These are phyloP conservation scores for Idris sp. DNA, from an alignment of 1,140 invertebrate genomes.

Conservation along the genomic window DNA sequence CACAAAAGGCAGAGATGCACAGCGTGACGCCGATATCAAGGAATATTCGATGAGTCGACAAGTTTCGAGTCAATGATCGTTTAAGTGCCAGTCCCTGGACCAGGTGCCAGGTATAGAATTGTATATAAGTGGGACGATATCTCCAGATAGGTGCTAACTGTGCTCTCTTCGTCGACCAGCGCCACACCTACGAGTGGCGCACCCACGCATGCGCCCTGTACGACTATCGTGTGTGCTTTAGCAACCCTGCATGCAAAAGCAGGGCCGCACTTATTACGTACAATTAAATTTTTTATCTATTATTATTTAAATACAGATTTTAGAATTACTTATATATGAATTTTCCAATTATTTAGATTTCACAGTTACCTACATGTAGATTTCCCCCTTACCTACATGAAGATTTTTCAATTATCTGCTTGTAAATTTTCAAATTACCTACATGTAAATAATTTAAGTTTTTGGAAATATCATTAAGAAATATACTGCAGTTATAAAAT, in stretches of 20 bases:
- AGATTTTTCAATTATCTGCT: too few relatives aligned
- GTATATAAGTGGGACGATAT: conserved; percentile 61
- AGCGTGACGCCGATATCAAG: conserved; percentile 60
- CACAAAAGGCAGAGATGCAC: conserved; percentile 42
- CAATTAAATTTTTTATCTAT: not conserved
- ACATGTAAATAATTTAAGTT: too few relatives aligned
- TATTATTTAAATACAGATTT: too few relatives aligned
- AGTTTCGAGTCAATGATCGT: conserved; percentile 67
- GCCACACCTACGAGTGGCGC: conserved; percentile 44
- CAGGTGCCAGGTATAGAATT: conserved; percentile 62
- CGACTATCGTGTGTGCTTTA: conserved; percentile 20
- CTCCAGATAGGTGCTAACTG: conserved; percentile 64
- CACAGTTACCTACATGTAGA: too few relatives aligned
- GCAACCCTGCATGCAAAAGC: conserved; percentile 20
- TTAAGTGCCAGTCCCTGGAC: conserved; percentile 63
- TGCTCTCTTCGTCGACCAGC: conserved; percentile 51
- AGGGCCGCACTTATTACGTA: conserved; percentile 11
- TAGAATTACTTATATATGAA: too few relatives aligned
- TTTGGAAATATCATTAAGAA: too few relatives aligned
- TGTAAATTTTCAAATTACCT: too few relatives aligned
- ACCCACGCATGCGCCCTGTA: conserved; percentile 51
- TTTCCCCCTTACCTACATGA: too few relatives aligned
- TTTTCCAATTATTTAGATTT: too few relatives aligned
- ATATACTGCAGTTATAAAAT: too few relatives aligned
- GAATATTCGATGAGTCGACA: conserved; percentile 62